A percentile compares a stretch with the other conserved stretches of the same genome.
phyloP scores from a whole-genome alignment of 35 echinoderm and acorn worm genomes.

The Apostichopus californicus region DNA sequence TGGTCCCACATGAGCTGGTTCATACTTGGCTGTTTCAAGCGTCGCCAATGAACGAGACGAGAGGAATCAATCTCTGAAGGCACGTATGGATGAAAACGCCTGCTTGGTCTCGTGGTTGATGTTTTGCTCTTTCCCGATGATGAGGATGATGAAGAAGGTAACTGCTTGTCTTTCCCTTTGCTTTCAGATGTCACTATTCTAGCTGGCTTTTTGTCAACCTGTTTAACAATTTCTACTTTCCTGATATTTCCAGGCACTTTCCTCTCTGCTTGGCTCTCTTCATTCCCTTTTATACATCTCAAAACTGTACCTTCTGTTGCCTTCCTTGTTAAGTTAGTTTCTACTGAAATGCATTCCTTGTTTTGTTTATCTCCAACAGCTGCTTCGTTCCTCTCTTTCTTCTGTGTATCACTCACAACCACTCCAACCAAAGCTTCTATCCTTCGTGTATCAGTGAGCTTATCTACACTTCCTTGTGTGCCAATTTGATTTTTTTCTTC shows the following conservation, averaged over 20 bases:
- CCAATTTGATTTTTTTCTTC: too few species aligned
- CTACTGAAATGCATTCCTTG: not conserved
- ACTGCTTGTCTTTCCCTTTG: not conserved
- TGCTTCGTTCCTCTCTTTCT: too few species aligned
- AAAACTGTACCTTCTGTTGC: too few species aligned
- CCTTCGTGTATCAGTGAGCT: too few species aligned
- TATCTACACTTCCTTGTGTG: too few species aligned
- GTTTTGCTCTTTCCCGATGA: not conserved
- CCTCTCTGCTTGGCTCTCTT: not conserved
- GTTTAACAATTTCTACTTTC: not conserved
- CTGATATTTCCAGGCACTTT: not conserved
- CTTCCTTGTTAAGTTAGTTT: not conserved
- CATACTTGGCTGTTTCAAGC: not conserved
- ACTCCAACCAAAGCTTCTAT: too few species aligned
- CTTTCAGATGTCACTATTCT: not conserved
- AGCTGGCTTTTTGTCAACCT: not conserved
- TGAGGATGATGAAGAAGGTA: not conserved
- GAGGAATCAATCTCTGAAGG: not conserved
- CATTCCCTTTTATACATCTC: too few species aligned
- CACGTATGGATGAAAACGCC: slow-evolving; percentile 39
- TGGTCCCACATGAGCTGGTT: slow-evolving; percentile 42
- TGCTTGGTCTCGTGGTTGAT: not conserved
- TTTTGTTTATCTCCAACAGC: not conserved
- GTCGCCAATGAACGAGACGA: not conserved
- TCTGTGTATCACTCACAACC: too few species aligned